Evolutionary conservation across 2,888 invertebrate genomes (phyloP).

Genomic region (Tricholauxania praeusta): DNA sequence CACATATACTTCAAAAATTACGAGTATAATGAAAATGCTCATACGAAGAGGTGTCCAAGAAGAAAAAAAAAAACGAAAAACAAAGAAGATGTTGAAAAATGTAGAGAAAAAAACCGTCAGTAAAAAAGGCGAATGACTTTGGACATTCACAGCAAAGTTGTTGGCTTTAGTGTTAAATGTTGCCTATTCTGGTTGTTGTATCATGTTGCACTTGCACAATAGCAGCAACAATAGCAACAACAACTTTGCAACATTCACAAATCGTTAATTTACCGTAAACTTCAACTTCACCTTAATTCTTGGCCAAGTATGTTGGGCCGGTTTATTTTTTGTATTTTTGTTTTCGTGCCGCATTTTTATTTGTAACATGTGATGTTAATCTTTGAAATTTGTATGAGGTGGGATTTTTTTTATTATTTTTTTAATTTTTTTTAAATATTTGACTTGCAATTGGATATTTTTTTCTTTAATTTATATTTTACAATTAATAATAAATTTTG

Average conservation of each 20-base stretch:
- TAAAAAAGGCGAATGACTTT: neutral
- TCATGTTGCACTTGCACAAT: constrained; percentile 6
- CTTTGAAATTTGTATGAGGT: too few relatives aligned
- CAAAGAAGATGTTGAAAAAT: too few relatives aligned
- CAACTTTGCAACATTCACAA: constrained; percentile 47
- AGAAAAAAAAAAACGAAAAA: neutral
- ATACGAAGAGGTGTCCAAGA: neutral
- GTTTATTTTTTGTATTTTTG: constrained; percentile 31
- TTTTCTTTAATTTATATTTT: too few relatives aligned
- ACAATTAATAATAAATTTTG: neutral
- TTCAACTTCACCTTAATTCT: constrained; percentile 65
- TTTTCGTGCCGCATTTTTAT: constrained; percentile 35
- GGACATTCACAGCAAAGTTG: constrained; percentile 12
- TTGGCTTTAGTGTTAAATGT: constrained; percentile 17
- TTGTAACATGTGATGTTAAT: neutral
- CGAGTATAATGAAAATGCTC: neutral
- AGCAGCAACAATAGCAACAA: constrained; percentile 10
- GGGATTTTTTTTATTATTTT: too few relatives aligned
- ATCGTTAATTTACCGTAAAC: constrained; percentile 67
- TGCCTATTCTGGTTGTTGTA: constrained; percentile 2
- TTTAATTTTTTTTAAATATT: too few relatives aligned
- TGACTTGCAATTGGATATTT: too few relatives aligned
- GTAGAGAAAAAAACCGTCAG: too few relatives aligned
- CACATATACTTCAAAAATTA: neutral
- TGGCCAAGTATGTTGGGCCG: constrained; percentile 26